Evolutionary conservation across 2,888 invertebrate species (phyloP), one percentile per base, ranked within the genome.

Genomic region (Hyalella azteca): DNA sequence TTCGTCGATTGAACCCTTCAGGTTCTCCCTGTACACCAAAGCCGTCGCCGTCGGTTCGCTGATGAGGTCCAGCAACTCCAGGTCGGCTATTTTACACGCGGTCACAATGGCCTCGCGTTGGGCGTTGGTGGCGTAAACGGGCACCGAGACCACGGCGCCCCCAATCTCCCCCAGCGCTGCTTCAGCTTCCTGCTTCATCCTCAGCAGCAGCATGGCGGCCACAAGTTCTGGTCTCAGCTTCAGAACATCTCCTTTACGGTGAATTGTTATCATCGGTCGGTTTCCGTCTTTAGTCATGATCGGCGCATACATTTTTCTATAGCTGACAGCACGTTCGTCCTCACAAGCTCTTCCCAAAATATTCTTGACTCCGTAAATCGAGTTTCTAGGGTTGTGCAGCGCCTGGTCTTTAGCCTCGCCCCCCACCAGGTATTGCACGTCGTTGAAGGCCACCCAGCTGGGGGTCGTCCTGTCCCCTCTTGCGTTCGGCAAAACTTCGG

Each of bases 11-110:
- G 22, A 26, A 0, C 7, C 0, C 4, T 22, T 26, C 26, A 1
- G 5, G 54, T 54, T 26, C 26, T 54, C 54, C 0, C 26, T 26
- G 54, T 54, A 54, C 3, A 29, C 4, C 54, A 54, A 54, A 54
- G 54, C 54, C 4, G 54, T 54, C 26, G 54, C 54, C 29, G 54
- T 54, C 26, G 54, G 54, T 54, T 54, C 54, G 11, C 54, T 11
- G 13, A 54, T 26, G 54, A 54, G 54, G 26, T 54, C 54, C 54
- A 54, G 26, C 54, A 54, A 54, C 54, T 54, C 54, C 54, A 54
- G 19, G 7, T 29, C 54, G 22, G 54, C 54, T 4, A 54, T 5
- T 54, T 54, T 22, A 11, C 11, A 22, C 3, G 54, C 54, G 7
- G 54, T 26, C 54, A 54, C 54, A 3, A 54, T 54, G 54, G 54